These are phyloP conservation scores for Drosophila neocordata DNA, from an alignment of 1,140 invertebrate genomes.

Conservation along the genomic window DNA sequence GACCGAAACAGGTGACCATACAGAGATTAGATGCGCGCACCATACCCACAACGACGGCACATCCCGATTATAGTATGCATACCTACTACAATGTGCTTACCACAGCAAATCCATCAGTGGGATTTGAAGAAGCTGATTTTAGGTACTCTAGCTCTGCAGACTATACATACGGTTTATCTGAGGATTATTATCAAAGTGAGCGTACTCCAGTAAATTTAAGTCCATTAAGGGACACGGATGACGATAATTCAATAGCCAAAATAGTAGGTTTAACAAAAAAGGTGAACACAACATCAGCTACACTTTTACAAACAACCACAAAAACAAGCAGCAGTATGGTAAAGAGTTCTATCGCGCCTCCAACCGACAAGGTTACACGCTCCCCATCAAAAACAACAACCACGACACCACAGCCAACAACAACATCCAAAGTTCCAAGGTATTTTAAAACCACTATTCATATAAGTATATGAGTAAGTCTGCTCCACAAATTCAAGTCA, in stretches of 20 bases:
- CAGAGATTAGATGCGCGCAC: constrained; percentile 44
- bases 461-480: not conserved
- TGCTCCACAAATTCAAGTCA: not conserved
- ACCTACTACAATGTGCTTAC: constrained; percentile 60
- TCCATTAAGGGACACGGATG: constrained; percentile 27
- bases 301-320: constrained; percentile 23
- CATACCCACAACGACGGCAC: constrained; percentile 33
- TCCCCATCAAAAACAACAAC: constrained; percentile 41
- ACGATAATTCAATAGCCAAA: constrained; percentile 54
- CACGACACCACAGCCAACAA: constrained; percentile 43
- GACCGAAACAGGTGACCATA: constrained; percentile 60
- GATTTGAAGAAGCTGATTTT: constrained; percentile 43
- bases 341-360: constrained; percentile 37
- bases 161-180: constrained; percentile 35
- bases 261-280: constrained; percentile 34
- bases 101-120: constrained; percentile 21
- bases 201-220: constrained; percentile 17
- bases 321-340: constrained; percentile 34
- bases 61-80: constrained; percentile 44
- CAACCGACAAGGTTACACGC: constrained; percentile 43
- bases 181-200: constrained; percentile 52
- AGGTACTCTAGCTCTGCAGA: constrained; percentile 60
- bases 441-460: constrained; percentile 38
- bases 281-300: constrained; percentile 18
- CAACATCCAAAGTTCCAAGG: constrained; percentile 49